phyloP scores from a whole-genome alignment of 2,888 invertebrate species.

The Coremacera marginata region DNA sequence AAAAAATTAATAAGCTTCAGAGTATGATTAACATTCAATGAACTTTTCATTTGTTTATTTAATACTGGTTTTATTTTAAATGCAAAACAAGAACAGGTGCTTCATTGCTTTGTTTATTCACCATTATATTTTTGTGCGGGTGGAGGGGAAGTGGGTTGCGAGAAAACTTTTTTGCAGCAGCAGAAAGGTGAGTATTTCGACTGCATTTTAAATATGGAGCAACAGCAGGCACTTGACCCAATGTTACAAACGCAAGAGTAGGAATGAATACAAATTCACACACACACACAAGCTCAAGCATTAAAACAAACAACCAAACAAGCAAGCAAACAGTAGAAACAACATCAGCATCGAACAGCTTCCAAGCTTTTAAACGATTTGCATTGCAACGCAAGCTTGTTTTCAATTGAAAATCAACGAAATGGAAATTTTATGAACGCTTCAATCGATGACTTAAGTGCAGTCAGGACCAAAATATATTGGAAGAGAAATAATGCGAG shows the following conservation, averaged over 20 bases:
- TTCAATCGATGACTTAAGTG: slow-evolving; percentile 53
- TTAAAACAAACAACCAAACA: slow-evolving; percentile 8
- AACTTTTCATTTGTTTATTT: neutral
- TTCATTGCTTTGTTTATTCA: neutral
- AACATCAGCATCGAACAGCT: slow-evolving; percentile 39
- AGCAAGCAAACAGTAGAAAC: neutral
- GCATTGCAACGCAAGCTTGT: slow-evolving; percentile 50
- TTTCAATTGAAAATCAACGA: slow-evolving; percentile 53
- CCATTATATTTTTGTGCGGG: neutral
- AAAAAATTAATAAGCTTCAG: neutral
- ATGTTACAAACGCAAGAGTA: slow-evolving; percentile 31
- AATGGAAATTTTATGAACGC: slow-evolving; percentile 54
- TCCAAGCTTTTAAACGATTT: slow-evolving; percentile 51
- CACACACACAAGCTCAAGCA: neutral
- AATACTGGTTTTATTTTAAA: no score
- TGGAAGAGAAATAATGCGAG: neutral
- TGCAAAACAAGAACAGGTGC: no score
- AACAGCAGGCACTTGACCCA: slow-evolving; percentile 45
- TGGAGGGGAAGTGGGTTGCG: no score
- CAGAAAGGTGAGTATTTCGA: slow-evolving; percentile 18
- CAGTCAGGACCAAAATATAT: slow-evolving; percentile 27
- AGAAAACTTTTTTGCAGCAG: neutral
- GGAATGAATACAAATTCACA: neutral
- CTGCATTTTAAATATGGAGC: slow-evolving; percentile 43
- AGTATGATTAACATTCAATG: slow-evolving; percentile 19